A percentile compares a stretch with the other conserved stretches of the same genome.
These are phyloP conservation scores for Amazona vittata DNA, from an alignment of 2,113 vertebrate genomes.

Conservation along the genomic window DNA sequence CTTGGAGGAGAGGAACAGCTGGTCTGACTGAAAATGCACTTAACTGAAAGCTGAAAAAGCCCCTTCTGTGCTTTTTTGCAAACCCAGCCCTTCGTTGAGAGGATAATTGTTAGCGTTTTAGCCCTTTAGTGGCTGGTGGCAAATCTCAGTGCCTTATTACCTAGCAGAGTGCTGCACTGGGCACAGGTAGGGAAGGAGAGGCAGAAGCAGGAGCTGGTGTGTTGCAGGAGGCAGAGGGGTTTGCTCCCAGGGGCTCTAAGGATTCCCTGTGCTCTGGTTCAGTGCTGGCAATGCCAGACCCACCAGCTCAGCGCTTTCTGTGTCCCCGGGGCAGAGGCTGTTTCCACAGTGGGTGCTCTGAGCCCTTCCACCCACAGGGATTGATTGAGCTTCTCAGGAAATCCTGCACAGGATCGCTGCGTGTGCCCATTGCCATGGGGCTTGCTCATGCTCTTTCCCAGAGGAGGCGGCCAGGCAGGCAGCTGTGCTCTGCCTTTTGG, in stretches of 20 bases:
- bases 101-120: background rate
- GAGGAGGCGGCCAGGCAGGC: background rate
- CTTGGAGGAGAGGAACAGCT: slow-evolving; percentile 39
- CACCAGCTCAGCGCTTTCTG: background rate
- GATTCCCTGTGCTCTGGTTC: background rate
- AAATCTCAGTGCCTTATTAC: background rate
- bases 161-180: fast-evolving
- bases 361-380: background rate
- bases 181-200: background rate
- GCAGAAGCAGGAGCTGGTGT: background rate
- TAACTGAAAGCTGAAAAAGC: slow-evolving; percentile 17
- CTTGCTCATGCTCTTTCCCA: fast-evolving
- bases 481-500: background rate
- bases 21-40: background rate
- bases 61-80: background rate
- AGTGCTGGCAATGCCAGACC: background rate
- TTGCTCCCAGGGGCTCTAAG: background rate
- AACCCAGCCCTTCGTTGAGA: background rate
- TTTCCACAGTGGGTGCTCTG: background rate
- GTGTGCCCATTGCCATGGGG: background rate
- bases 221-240: background rate
- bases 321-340: background rate
- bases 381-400: background rate
- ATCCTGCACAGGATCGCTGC: background rate
- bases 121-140: background rate